These are phyloP conservation scores for Trisateles emortualis DNA, from an alignment of 2,888 invertebrate genomes.

Conservation along the genomic window DNA sequence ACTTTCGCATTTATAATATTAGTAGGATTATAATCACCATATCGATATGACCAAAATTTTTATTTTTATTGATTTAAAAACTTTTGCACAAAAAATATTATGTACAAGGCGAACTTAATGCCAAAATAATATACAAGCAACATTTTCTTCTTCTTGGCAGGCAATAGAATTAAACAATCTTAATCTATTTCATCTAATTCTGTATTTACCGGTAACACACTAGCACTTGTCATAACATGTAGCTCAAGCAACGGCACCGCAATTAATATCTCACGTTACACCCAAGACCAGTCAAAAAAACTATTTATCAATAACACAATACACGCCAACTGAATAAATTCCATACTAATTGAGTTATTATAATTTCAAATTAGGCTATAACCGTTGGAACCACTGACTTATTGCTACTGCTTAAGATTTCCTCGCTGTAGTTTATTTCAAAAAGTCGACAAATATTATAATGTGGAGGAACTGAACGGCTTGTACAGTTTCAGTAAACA, in stretches of 20 bases:
- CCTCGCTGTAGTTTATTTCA: not conserved
- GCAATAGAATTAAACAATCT: not conserved
- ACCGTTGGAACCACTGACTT: conserved; percentile 19
- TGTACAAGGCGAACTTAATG: no score
- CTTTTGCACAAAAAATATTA: no score
- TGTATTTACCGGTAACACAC: not conserved
- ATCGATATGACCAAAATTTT: no score
- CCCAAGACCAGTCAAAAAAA: not conserved
- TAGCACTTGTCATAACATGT: conserved; percentile 27
- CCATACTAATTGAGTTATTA: conserved; percentile 36
- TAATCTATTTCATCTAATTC: no score
- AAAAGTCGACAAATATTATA: no score
- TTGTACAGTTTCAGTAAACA: no score
- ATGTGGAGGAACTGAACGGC: no score
- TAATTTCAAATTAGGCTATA: conserved; percentile 31
- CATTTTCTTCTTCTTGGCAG: no score
- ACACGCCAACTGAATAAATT: conserved; percentile 33
- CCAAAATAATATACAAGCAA: no score
- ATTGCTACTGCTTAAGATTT: not conserved
- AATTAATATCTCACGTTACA: conserved; percentile 12
- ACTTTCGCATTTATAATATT: no score
- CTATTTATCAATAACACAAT: conserved; percentile 13
- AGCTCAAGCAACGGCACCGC: conserved; percentile 18
- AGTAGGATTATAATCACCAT: no score
- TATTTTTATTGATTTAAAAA: no score